These are phyloP conservation scores for Grammomys dolichurus DNA, from an alignment of 2,113 vertebrate genomes.

Conservation along the genomic window DNA sequence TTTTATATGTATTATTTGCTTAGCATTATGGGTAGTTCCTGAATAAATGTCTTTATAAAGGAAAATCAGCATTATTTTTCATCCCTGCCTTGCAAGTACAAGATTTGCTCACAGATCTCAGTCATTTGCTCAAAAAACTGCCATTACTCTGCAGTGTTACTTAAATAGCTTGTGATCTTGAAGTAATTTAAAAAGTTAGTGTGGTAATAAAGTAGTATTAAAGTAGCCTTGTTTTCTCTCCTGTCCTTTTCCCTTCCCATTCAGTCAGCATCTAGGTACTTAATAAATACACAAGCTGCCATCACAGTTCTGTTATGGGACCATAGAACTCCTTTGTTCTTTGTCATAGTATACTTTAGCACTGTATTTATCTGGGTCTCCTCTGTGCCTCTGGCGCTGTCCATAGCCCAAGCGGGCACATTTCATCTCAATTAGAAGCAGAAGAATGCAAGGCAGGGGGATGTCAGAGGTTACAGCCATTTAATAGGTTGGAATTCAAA, in stretches of 20 bases:
- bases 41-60: slow-evolving; percentile 35
- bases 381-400: slow-evolving; percentile 69
- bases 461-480: slow-evolving; percentile 82
- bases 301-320: not conserved
- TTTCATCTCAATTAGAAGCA: slow-evolving; percentile 85
- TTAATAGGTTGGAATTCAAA: slow-evolving; percentile 86
- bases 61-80: slow-evolving; percentile 51
- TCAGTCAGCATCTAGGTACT: not conserved
- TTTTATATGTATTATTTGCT: not conserved
- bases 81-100: not conserved
- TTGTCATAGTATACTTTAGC: slow-evolving; percentile 39
- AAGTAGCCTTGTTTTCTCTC: not conserved
- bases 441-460: slow-evolving; percentile 79
- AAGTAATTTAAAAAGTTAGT: slow-evolving; percentile 45
- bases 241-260: not conserved
- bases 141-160: slow-evolving; percentile 43
- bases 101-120: slow-evolving; percentile 43
- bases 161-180: slow-evolving; percentile 22
- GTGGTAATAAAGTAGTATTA: not conserved
- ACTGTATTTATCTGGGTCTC: slow-evolving; percentile 46
- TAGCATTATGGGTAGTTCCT: not conserved
- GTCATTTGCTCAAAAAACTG: slow-evolving; percentile 55
- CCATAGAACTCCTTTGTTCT: slow-evolving; percentile 16
- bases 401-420: slow-evolving; percentile 65
- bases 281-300: not conserved